Evolutionary conservation across 1,140 invertebrate genomes (phyloP), one percentile per base, ranked within the genome.

Genomic region (Drosophila burlai): DNA sequence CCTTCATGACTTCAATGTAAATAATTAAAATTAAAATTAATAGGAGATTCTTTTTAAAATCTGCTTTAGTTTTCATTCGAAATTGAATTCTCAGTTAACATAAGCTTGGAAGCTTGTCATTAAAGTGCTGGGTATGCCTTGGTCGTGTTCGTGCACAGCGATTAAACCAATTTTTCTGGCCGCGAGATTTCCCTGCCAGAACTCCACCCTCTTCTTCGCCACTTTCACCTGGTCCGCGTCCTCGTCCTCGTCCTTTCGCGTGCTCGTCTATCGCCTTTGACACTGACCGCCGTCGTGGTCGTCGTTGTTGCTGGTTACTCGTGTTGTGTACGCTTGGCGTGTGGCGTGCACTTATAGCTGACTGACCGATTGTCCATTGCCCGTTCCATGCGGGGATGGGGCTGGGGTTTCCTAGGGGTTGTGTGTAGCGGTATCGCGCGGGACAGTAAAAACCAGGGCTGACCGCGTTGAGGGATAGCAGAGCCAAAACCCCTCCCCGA

Each of bases 201-300:
- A 49, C 54, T 50, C n/a, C 45, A 31, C 26, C 45, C 8, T 16
- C 50, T 71, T 13, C 6, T 24, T 9, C 45, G 52, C 38, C 77
- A 66, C 57, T 80, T 75, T 69, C 67, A 74, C 71, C 68, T 60
- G 61, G 18, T 21, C 18, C 36, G 52, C 34, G 36, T 50, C 59
- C 43, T 52, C 52, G 59, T 21, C 54, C 34, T 9, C 65, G 69
- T 73, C 55, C 69, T 50, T 62, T 78, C 47, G 64, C 64, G 57
- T 68, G 57, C 40, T 34, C 52, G 24, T 24, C 63, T 42, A 45
- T 75, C 74, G 83, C 75, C 75, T 69, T 82, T 85, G 82, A 86
- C 83, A 85, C 68, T 85, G 82, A 85, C 82, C 82, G 75, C 68
- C 54, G 55, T 34, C 49, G 64, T 45, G 60, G 64, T 59, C 76